Base-by-base conservation (phyloP, 2,888 invertebrate genomes). In the Agonopterix alstromeriana region DNA sequence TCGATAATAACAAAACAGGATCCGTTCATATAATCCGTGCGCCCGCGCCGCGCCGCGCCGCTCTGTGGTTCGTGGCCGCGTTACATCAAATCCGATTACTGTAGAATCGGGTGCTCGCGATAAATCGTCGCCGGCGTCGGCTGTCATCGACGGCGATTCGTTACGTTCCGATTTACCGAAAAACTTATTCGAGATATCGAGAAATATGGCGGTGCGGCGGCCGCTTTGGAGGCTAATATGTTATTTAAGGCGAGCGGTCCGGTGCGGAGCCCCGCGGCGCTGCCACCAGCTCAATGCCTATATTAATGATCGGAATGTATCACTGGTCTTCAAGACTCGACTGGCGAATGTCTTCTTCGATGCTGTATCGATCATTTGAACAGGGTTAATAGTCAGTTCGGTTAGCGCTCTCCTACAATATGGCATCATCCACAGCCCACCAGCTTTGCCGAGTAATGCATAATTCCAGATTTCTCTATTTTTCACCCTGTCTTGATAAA, bases 141-240 rank as follows among this genome's bases (percentile, higher is more conserved):
- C 76, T 80, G 85, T 83, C 84, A 71, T 77, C 84, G 81, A 67
- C 74, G 63, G 55, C 70, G 73, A 82, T 82, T 82, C 82, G 82
- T 77, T 80, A 77, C 81, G 82, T 77, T 66, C 73, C 72, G 78
- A 70, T 78, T 80, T 79, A 80, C 79, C 78, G 73, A 77, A 78
- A 74, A 75, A 72, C 65, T 65, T 70, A 67, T 72, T 70, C 69
- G 71, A 70, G 64, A 66, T 65, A 66, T 58, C 63, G 76, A 78
- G 80, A 82, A 76, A 80, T 82, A 80, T 82, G 79, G 79, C 70
- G 80, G 79, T 70, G 72, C 73, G 78, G 77, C 82, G 81, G 83
- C 62, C 65, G 76, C 83, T 83, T 83, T 82, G 77, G 73, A 67
- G 70, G 61, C 82, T 85, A 84, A 85, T 82, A 75, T 80, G 82